phyloP scores from a whole-genome alignment of 2,797 vertebrate species.

The Agapornis canus region DNA sequence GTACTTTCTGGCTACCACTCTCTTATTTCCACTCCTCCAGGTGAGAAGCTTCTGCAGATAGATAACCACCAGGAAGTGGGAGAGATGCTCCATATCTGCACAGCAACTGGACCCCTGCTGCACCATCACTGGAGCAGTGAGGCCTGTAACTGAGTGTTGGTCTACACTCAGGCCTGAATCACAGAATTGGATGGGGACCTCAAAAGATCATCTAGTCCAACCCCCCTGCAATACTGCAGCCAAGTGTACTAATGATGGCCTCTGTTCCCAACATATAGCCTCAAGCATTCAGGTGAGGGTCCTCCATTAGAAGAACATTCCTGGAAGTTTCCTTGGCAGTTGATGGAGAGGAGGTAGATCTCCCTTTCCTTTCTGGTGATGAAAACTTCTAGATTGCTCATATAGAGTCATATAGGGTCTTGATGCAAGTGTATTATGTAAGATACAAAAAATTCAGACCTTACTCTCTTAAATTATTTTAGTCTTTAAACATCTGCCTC shows the following conservation, averaged over 20 bases:
- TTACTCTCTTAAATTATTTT: background rate
- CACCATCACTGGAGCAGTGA: background rate
- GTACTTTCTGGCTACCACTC: background rate
- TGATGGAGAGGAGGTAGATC: background rate
- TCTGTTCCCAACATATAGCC: background rate
- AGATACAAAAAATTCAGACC: background rate
- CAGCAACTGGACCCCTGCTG: background rate
- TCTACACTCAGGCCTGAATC: background rate
- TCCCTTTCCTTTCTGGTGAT: background rate
- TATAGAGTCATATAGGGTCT: background rate
- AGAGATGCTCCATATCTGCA: background rate
- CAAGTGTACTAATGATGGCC: background rate
- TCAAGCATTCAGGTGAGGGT: background rate
- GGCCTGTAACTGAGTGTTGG: background rate
- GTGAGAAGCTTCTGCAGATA: fast-evolving
- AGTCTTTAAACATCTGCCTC: background rate
- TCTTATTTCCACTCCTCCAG: background rate
- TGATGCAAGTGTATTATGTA: background rate
- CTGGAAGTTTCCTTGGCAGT: background rate
- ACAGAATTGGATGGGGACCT: too few relatives aligned
- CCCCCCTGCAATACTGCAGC: background rate
- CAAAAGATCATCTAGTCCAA: too few relatives aligned
- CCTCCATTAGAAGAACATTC: background rate
- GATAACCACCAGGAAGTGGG: background rate
- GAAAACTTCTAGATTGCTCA: background rate